These are phyloP conservation scores for Alexandromys oeconomus DNA, from an alignment of 2,797 vertebrate genomes.

Conservation along the genomic window DNA sequence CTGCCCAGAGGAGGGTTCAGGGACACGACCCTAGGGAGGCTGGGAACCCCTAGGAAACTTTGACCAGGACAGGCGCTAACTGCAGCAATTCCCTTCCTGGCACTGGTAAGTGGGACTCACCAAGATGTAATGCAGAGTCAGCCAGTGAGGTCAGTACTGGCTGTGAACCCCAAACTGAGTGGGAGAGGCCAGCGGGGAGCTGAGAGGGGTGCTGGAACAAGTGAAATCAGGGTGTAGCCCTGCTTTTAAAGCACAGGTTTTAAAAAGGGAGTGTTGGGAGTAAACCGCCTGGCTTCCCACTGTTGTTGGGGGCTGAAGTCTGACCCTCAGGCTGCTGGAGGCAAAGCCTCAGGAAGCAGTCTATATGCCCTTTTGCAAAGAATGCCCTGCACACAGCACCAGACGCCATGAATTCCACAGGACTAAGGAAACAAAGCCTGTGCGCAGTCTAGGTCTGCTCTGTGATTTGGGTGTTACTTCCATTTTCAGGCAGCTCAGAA, in stretches of 20 bases:
- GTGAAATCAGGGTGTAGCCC: not conserved
- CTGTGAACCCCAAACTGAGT: not conserved
- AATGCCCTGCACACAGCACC: not conserved
- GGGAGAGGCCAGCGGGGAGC: slow-evolving; percentile 21
- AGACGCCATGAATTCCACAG: slow-evolving; percentile 35
- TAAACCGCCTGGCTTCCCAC: not conserved
- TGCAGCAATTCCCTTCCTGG: slow-evolving; percentile 32
- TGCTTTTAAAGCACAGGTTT: not conserved
- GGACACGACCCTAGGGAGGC: not conserved
- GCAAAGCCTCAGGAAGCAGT: not conserved
- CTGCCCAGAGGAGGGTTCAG: not conserved
- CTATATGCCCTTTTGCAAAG: not conserved
- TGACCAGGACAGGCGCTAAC: slow-evolving; percentile 12
- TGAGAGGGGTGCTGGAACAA: not conserved
- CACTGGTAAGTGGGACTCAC: slow-evolving; percentile 31
- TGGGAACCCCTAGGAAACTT: slow-evolving; percentile 41
- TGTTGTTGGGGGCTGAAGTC: not conserved
- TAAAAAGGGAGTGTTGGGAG: not conserved
- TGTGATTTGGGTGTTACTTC: not conserved
- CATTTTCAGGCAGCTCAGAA: not conserved
- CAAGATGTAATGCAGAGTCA: not conserved
- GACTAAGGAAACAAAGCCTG: slow-evolving; percentile 41
- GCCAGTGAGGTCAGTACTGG: slow-evolving; percentile 72
- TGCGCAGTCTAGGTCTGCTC: not conserved
- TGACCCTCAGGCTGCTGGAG: rapidly evolving